Conservation (phyloP, 2,888 invertebrate genomes). For the Aspidiotus destructor region DNA sequence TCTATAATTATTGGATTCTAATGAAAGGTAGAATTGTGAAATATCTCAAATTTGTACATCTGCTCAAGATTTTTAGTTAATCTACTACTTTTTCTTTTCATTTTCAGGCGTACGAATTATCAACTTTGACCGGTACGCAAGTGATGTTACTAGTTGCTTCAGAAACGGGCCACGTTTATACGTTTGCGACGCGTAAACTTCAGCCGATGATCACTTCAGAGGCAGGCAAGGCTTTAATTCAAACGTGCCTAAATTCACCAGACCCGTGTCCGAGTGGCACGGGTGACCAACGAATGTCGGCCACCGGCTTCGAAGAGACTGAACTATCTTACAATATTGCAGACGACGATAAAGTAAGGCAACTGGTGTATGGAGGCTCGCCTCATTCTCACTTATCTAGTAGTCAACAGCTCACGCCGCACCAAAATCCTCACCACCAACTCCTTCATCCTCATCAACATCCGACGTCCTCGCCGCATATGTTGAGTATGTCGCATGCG, state of each 20-base stretch:
- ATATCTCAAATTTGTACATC: too few relatives aligned
- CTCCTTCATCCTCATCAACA: slow-evolving; percentile 42
- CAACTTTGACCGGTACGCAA: slow-evolving; percentile 97
- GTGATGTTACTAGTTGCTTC: slow-evolving; percentile 99
- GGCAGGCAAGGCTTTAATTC: slow-evolving; percentile 93
- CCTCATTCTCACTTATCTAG: slow-evolving; percentile 39
- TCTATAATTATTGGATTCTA: too few relatives aligned
- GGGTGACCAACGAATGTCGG: slow-evolving; percentile 92
- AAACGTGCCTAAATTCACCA: slow-evolving; percentile 96
- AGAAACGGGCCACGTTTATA: slow-evolving; percentile 99
- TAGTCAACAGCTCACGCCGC: slow-evolving; percentile 42
- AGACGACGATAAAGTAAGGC: slow-evolving; percentile 95
- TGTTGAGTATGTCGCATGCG: slow-evolving; percentile 56
- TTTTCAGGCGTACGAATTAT: slow-evolving; percentile 94
- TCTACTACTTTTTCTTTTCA: too few relatives aligned
- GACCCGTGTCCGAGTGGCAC: slow-evolving; percentile 57
- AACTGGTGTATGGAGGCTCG: slow-evolving; percentile 76
- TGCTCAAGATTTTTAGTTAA: too few relatives aligned
- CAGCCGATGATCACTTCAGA: slow-evolving; percentile 99
- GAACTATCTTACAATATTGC: slow-evolving; percentile 94
- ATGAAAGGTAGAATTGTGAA: too few relatives aligned
- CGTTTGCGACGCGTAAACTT: slow-evolving; percentile 95
- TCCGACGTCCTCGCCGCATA: slow-evolving; percentile 46
- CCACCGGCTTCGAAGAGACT: slow-evolving; percentile 96
- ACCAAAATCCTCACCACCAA: slow-evolving; percentile 42